Evolutionary conservation across 2,797 vertebrate genomes (phyloP).

Genomic region (Orestias chungarensis): DNA sequence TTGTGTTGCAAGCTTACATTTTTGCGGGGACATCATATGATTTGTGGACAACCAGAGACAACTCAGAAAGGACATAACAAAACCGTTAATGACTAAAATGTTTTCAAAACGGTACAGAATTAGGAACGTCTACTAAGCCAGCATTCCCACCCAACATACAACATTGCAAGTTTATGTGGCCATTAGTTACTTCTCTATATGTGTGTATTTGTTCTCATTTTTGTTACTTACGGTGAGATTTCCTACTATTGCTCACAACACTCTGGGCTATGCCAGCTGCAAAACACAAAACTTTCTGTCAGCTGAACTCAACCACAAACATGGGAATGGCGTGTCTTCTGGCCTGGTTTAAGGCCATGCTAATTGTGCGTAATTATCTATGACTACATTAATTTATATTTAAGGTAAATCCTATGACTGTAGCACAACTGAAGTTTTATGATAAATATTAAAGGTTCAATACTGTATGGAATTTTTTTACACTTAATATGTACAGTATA

Average conservation of each 20-base stretch:
- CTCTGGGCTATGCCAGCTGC: conserved; percentile 45
- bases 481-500: too few species aligned
- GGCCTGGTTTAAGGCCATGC: conserved; percentile 36
- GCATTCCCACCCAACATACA: not conserved
- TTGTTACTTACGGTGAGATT: conserved; percentile 22
- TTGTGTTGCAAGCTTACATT: too few species aligned
- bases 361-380: conserved; percentile 29
- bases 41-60: not conserved
- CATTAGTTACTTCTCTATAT: conserved; percentile 11
- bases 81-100: not conserved
- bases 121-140: not conserved
- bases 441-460: conserved; percentile 9
- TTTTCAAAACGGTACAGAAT: not conserved
- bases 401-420: not conserved
- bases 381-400: conserved; percentile 11
- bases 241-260: conserved; percentile 38
- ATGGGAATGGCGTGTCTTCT: conserved; percentile 53
- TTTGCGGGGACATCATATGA: too few species aligned
- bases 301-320: conserved; percentile 65
- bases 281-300: conserved; percentile 63
- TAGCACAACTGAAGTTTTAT: conserved; percentile 6
- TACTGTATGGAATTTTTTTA: not conserved
- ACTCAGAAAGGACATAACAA: not conserved
- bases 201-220: conserved; percentile 6
- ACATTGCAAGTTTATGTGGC: not conserved